Evolutionary conservation across 2,797 vertebrate species (phyloP), one percentile per base, ranked within the genome.

Genomic region (Ctenopoma kingsleyae): DNA sequence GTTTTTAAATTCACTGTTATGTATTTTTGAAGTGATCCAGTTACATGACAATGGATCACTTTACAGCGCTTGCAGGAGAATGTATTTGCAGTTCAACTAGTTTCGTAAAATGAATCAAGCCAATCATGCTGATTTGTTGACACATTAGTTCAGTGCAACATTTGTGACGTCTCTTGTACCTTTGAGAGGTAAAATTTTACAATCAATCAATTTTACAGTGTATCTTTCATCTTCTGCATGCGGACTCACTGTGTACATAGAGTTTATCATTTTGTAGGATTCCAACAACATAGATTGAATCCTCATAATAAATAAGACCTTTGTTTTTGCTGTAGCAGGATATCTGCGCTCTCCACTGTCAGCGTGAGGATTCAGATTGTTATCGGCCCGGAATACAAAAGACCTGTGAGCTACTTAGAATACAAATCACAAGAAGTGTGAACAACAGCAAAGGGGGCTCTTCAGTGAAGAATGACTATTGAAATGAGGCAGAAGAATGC

Each of bases 401-500:
- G 87, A 86, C 84, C 80, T 35, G 61, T 55, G 54, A 83, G 78
- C 87, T 76, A 89, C 83, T 93, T 93, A 76, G 90, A 92, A 94
- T 93, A 91, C 89, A 92, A 91, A 93, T 92, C 80, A 81, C 81
- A 59, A 80, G 63, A 89, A 79, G 88, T 91, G 91, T 91, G 89
- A 92, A 92, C 68, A 82, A 71, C 76, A 46, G 80, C 17, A 48
- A 80, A 83, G 81, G 72, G 78, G 78, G 78, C 83, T 84, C 81
- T 82, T 75, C 55, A 52, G 65, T 81, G 75, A 90, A 91, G 91
- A 92, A 94, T 91, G 76, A 83, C 76, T 86, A 92, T 93, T 92
- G 90, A 92, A 93, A 93, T 88, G 79, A 91, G 78, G 86, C 67
- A 78, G 84, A 90, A 90, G 87, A 93, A 92, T 90, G 90, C 57